Percentiles rank a stretch among this genome's conserved stretches.
Evolutionary conservation across 2,797 vertebrate genomes (phyloP).

Genomic region (Dromococcyx pavoninus): DNA sequence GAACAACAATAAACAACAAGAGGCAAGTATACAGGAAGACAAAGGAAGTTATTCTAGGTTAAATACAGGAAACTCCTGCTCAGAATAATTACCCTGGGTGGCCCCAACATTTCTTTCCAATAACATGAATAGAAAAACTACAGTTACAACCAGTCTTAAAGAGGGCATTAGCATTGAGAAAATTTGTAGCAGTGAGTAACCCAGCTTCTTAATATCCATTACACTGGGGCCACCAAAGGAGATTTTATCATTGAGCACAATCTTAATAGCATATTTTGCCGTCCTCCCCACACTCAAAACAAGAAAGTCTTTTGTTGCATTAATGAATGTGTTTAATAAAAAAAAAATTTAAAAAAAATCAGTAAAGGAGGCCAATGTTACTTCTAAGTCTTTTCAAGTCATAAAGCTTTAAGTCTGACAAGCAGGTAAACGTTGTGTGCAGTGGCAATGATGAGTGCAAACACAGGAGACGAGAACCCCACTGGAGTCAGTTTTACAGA

Average conservation of each 20-base stretch:
- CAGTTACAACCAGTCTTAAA: background rate
- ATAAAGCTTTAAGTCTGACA: background rate
- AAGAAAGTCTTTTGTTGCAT: background rate
- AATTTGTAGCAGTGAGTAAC: background rate
- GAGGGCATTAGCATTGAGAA: background rate
- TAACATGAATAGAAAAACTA: background rate
- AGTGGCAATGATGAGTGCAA: background rate
- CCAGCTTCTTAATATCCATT: background rate
- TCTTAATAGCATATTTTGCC: background rate
- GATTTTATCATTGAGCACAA: background rate
- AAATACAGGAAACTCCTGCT: background rate
- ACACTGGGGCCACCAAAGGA: background rate
- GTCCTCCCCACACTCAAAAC: background rate
- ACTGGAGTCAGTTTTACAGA: background rate
- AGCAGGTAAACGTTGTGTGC: background rate
- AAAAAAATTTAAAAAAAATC: background rate
- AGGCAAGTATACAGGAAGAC: background rate
- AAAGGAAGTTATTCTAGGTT: background rate
- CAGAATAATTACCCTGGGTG: background rate
- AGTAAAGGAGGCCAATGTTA: background rate
- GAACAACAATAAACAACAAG: background rate
- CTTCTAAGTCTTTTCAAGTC: background rate
- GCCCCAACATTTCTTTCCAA: background rate
- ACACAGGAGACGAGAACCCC: background rate
- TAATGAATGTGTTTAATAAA: background rate